phyloP scores from a whole-genome alignment of 2,113 vertebrate genomes.

The Lepus europaeus region DNA sequence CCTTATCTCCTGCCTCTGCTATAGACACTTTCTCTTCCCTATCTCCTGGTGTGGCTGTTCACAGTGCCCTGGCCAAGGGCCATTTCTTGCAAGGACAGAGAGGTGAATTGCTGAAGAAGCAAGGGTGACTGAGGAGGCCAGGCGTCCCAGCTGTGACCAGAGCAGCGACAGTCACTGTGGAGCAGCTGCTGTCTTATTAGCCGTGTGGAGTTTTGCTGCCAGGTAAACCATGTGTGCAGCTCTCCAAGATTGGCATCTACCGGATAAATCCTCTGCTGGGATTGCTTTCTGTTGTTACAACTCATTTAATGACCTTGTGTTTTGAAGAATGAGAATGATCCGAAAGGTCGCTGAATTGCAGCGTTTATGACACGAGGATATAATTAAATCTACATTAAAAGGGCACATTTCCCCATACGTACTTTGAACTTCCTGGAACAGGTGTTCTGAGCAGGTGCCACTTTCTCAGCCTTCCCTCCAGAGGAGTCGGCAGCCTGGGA shows the following conservation, averaged over 20 bases:
- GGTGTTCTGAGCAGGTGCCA: not conserved
- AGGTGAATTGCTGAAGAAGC: not conserved
- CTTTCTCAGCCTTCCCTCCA: too few relatives aligned
- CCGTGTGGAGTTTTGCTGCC: not conserved
- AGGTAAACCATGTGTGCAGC: not conserved
- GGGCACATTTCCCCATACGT: not conserved
- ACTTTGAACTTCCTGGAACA: not conserved
- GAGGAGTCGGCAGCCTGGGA: not conserved
- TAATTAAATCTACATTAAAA: not conserved
- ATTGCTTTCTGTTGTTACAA: not conserved
- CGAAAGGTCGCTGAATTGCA: not conserved
- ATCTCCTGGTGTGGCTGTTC: not conserved
- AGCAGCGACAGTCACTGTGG: not conserved
- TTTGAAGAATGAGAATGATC: not conserved
- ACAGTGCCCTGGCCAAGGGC: not conserved
- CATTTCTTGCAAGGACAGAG: not conserved
- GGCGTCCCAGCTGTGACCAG: not conserved
- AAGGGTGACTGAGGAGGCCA: too few relatives aligned
- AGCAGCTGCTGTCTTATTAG: not conserved
- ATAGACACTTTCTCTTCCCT: not conserved
- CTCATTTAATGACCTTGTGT: not conserved
- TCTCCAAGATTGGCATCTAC: not conserved
- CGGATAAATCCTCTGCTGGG: not conserved
- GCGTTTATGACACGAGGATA: not conserved
- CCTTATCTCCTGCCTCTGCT: too few relatives aligned